A percentile compares a stretch with the other conserved stretches of the same genome.
These are phyloP conservation scores for Bombus affinis DNA, from an alignment of 1,140 invertebrate genomes.

Conservation along the genomic window DNA sequence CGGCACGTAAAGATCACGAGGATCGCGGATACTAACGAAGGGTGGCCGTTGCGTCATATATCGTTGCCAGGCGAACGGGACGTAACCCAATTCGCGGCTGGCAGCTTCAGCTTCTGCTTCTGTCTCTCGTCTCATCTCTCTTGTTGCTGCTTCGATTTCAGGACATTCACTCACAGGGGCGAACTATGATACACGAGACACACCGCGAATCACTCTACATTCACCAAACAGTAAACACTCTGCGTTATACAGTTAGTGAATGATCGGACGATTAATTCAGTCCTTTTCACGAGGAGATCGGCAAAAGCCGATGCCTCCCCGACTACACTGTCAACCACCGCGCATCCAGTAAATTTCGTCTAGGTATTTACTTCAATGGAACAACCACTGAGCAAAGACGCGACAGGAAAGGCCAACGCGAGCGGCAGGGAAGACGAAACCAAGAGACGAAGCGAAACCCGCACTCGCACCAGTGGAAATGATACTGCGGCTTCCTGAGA, in stretches of 20 bases:
- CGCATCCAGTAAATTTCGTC: not conserved
- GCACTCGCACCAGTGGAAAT: conserved; percentile 60
- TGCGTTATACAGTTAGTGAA: not conserved
- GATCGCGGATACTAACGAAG: conserved; percentile 34
- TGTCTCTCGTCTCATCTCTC: conserved; percentile 38
- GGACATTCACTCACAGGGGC: conserved; percentile 3
- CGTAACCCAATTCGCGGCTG: conserved; percentile 56
- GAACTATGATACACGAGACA: not conserved
- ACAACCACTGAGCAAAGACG: conserved; percentile 42
- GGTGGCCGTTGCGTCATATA: conserved; percentile 48
- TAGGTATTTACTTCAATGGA: not conserved
- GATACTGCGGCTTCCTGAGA: conserved; percentile 70
- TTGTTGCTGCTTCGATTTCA: not conserved
- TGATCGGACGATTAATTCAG: conserved; percentile 15
- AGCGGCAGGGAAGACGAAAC: not conserved
- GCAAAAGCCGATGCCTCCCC: conserved; percentile 12
- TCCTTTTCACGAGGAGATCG: not conserved
- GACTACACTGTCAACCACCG: not conserved
- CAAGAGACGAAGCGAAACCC: conserved; percentile 33
- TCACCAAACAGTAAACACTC: conserved; percentile 47
- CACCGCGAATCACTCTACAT: conserved; percentile 28
- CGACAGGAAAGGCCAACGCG: conserved; percentile 23
- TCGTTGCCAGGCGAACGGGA: conserved; percentile 57
- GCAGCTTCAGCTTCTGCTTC: conserved; percentile 28
- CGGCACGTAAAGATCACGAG: conserved; percentile 39